Evolutionary conservation across 2,888 invertebrate species (phyloP).

Genomic region (Steromphala cineraria): DNA sequence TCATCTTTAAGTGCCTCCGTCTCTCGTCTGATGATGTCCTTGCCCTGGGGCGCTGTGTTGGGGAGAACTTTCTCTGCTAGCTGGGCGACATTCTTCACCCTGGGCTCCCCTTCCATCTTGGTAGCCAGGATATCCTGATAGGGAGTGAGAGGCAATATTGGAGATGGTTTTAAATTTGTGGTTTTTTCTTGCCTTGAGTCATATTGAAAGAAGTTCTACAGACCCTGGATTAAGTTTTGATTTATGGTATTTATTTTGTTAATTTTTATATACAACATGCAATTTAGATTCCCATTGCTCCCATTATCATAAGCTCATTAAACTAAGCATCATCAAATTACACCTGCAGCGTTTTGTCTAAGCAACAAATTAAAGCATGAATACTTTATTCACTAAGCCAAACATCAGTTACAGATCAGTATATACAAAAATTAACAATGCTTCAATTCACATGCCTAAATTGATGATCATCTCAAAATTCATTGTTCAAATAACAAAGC

Average conservation of each 20-base stretch:
- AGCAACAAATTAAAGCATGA: background rate
- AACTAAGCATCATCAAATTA: background rate
- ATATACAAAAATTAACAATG: too few relatives aligned
- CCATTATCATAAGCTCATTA: too few relatives aligned
- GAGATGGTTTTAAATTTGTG: background rate
- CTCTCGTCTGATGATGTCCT: constrained; percentile 66
- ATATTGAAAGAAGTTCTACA: background rate
- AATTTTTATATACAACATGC: too few relatives aligned
- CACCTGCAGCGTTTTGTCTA: background rate
- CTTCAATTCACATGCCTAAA: too few relatives aligned
- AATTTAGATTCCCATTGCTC: too few relatives aligned
- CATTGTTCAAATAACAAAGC: too few relatives aligned
- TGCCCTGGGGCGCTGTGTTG: constrained; percentile 69
- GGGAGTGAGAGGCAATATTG: background rate
- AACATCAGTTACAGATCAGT: too few relatives aligned
- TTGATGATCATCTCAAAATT: too few relatives aligned
- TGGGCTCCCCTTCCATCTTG: constrained; percentile 86
- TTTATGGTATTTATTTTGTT: too few relatives aligned
- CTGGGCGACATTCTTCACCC: constrained; percentile 86
- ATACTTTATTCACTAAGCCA: background rate
- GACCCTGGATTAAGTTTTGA: too few relatives aligned
- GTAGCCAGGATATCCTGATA: constrained; percentile 83
- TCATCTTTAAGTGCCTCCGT: constrained; percentile 66
- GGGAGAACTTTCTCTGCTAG: constrained; percentile 88
- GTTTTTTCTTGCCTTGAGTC: too few relatives aligned